A percentile compares a stretch with the other conserved stretches of the same genome.
Evolutionary conservation across 2,113 vertebrate species (phyloP).

Genomic region (Syngnathus scovelli): DNA sequence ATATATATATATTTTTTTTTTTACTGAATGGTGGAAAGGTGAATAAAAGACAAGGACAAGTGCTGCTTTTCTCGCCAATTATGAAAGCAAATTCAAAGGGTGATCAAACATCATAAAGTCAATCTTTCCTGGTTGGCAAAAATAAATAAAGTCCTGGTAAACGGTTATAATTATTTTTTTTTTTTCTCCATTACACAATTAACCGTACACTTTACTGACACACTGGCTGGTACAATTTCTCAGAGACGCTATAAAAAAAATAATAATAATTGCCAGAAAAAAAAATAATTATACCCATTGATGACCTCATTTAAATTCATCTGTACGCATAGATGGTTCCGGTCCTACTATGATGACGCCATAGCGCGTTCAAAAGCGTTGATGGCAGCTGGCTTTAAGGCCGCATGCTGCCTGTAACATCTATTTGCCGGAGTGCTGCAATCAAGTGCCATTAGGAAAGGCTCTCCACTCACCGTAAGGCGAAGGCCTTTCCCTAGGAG

Average conservation of each 20-base stretch:
- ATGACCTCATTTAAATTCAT: background rate
- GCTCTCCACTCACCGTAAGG: background rate
- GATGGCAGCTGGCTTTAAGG: background rate
- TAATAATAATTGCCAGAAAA: too few relatives aligned
- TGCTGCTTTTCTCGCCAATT: background rate
- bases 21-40: background rate
- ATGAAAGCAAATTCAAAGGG: background rate
- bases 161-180: background rate
- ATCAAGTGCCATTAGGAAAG: background rate
- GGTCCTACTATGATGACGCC: background rate
- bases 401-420: background rate
- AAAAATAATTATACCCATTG: too few relatives aligned
- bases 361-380: background rate
- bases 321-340: background rate
- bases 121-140: background rate
- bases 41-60: background rate
- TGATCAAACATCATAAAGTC: background rate
- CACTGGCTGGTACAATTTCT: too few relatives aligned
- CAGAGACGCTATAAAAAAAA: too few relatives aligned
- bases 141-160: background rate
- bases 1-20: background rate
- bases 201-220: too few relatives aligned
- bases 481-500: background rate
- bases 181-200: background rate
- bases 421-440: background rate